Base-by-base conservation (phyloP, 2,113 vertebrate genomes). In the Phrynosoma blainvillii region DNA sequence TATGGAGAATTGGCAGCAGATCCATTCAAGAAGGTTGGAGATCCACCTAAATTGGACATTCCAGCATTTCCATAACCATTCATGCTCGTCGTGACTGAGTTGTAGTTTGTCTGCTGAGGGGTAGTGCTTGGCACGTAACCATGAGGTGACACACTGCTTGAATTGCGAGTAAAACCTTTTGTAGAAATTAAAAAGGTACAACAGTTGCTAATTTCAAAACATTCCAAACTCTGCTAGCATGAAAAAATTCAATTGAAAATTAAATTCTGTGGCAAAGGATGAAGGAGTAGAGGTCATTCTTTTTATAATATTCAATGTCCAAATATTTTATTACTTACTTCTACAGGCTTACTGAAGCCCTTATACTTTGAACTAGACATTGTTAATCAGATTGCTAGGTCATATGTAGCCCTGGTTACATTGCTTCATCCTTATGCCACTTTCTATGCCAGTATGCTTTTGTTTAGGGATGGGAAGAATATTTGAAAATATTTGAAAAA, bases 1-100 rank as follows among this genome's bases (percentile, higher is more conserved):
- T 99, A 99, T 95, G 99, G 99, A 75, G 98, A 99, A 96, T 99
- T 99, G 97, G 98, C 98, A 93, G 98, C 98, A 71, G 99, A 99
- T 95, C 99, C 98, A 5, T 99, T 99, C 95, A 99, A 98, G 97
- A 99, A 99, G 88, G 98, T 98, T 77, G 99, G 99, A 84, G 99
- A 99, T 91, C 98, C 98, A 0, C 98, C 98, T 96, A 99, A 95
- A 96, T 99, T 99, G 95, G 97, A 98, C 98, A 99, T 99, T 97
- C 98, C 98, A 62, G 98, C 98, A 89, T 98, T 98, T 92, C 97
- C 93, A 66, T 99, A 99, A 93, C 99, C 98, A 36, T 99, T 99
- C 98, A 99, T 99, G 97, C 98, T 98, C 65, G 97, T 98, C 97
- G 98, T 98, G 95, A 99, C 98, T 1, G 98, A 98, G 94, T 98